Base-by-base conservation (phyloP, 1,140 invertebrate genomes). In the Philaenus spumarius region DNA sequence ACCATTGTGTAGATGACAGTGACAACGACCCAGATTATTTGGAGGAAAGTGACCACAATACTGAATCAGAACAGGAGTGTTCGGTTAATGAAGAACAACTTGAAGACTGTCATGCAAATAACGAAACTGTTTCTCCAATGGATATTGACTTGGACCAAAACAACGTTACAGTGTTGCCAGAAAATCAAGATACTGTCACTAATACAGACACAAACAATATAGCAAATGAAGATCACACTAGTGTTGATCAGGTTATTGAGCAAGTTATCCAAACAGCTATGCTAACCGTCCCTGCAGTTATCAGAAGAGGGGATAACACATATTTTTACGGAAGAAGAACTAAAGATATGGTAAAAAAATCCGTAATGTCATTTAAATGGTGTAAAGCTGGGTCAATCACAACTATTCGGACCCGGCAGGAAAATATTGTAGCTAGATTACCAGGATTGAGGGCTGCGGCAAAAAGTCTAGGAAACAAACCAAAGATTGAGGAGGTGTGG, bases 361-460 rank as follows among this genome's bases (percentile, higher is more conserved):
- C 9, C 17, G 15, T 7, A 1, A 24, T 11, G 35, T 11, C 19
- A 19, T 54, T 54, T 17, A 19, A 24, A 24, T 48, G 46, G 46
- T 23, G 22, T 23, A 48, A 23, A 23, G 15, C 22, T 7, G 12
- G 6, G 4, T 6, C 11, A 14, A 23, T 3, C 19, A 26, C 35
- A 54, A 23, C 15, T 12, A 35, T 54, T n/a, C 52, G 34, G 2
- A 54, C 52, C 1, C n/a, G 52, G 22, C 35, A 54, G 22, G 2
- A 54, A n/a, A 54, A 54, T 35, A 54, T 54, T 19, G 23, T 43
- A 12, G 42, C 53, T 6, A 34, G 42, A 42, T 23, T 55, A 22
- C 53, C 53, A 30, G 53, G 37, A 22, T 43, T 55, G 30, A 55
- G 42, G 53, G 24, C 35, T 43, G 35, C 19, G 39, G 53, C 53